Base-by-base conservation (phyloP, 2,888 invertebrate species). In the Hecatera dysodea region DNA sequence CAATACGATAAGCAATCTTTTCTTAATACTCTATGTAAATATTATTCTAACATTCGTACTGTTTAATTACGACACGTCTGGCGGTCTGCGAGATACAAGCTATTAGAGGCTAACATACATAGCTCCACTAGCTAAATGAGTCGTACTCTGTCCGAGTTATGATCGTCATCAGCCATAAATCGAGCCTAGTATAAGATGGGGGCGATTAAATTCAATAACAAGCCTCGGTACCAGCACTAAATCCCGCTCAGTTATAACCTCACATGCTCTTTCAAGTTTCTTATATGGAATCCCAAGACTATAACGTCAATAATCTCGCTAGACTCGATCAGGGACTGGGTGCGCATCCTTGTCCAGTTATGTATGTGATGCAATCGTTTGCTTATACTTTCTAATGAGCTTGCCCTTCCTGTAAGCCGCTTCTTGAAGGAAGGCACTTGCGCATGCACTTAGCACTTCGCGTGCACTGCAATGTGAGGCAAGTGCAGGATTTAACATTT, bases 351-450 rank as follows among this genome's bases (percentile, higher is more conserved):
- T 77, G 80, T 78, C 68, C 80, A 81, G 75, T 86, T 85, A 81
- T 82, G 80, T 83, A 83, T 85, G 87, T 90, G 89, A 88, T 89
- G 88, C 87, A 88, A 89, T 85, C 83, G 76, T 83, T 87, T 90
- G 81, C 85, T 90, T 91, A 90, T 89, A 92, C 90, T 92, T 92
- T 90, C 82, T 92, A 92, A 92, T 92, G 86, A 90, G 87, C 79
- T 74, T 84, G 88, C 83, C 86, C 90, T 91, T 92, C 91, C 92
- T 92, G 91, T 86, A 76, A 78, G 78, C 68, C 78, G 78, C 75
- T 55, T 73, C 82, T 87, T 82, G 73, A 85, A 88, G 89, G 89
- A 90, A 88, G 83, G 75, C 78, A 86, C 86, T 88, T 87, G 87
- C 85, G 82, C 85, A 87, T 83, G 76, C 85, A 82, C 75, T 87